Percentiles rank a stretch among this genome's conserved stretches.
Evolutionary conservation across 2,797 vertebrate species (phyloP).

Genomic region (Staurois parvus): DNA sequence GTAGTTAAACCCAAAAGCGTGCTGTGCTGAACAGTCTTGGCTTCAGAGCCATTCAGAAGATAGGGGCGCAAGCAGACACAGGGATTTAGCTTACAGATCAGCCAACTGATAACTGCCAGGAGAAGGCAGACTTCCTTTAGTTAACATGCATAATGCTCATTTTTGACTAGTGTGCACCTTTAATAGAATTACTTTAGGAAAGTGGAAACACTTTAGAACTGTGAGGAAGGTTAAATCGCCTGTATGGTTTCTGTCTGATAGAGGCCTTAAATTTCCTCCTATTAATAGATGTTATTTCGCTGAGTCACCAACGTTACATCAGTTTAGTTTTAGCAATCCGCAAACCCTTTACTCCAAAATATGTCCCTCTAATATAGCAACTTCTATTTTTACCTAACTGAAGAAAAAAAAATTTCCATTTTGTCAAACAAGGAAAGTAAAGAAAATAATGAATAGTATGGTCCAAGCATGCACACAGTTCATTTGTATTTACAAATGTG

Average conservation of each 20-base stretch:
- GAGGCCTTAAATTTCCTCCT: neutral
- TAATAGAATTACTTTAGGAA: neutral
- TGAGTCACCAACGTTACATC: slow-evolving; percentile 9
- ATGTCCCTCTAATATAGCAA: slow-evolving; percentile 19
- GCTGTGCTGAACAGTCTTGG: no score
- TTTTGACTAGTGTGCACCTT: no score
- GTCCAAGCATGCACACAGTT: slow-evolving; percentile 16
- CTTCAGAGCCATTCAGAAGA: no score
- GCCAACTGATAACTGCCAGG: no score
- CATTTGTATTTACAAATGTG: slow-evolving; percentile 47
- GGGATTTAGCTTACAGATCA: no score
- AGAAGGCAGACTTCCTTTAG: no score
- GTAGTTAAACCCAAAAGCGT: no score
- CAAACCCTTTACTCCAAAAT: slow-evolving; percentile 2
- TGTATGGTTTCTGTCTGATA: slow-evolving; percentile 16
- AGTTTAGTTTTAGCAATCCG: slow-evolving; percentile 23
- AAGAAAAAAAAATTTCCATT: neutral
- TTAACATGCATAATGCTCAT: no score
- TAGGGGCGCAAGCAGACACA: no score
- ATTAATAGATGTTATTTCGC: slow-evolving; percentile 20
- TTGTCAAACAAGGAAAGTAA: slow-evolving; percentile 9
- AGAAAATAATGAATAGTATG: slow-evolving; percentile 20
- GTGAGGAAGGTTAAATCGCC: neutral
- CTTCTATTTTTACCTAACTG: slow-evolving; percentile 13
- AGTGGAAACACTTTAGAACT: neutral